Evolutionary conservation across 2,888 invertebrate species (phyloP).

Genomic region (Dioctria linearis): DNA sequence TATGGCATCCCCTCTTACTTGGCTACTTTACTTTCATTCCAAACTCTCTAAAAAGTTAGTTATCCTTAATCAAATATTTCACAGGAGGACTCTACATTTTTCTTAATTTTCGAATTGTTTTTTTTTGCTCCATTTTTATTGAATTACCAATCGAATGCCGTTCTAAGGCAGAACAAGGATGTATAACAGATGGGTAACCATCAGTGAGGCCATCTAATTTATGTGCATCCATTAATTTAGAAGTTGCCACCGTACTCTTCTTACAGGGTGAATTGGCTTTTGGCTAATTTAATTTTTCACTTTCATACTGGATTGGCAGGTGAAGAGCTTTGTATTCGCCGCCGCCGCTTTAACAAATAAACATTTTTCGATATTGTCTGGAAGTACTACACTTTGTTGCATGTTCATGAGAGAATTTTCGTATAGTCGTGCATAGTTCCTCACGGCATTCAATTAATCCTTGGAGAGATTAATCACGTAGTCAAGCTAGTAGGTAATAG

Average conservation of each 20-base stretch:
- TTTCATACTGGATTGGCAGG: neutral
- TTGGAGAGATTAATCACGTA: too few species aligned
- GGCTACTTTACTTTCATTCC: too few species aligned
- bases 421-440: neutral
- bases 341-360: neutral
- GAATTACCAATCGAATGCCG: slow-evolving; percentile 33
- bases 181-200: slow-evolving; percentile 45
- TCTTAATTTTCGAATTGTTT: too few species aligned
- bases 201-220: slow-evolving; percentile 42
- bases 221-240: slow-evolving; percentile 44
- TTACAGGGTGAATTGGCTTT: slow-evolving; percentile 16
- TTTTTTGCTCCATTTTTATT: neutral
- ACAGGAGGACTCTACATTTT: too few species aligned
- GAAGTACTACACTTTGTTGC: neutral
- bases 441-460: too few species aligned
- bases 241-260: neutral
- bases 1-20: too few species aligned
- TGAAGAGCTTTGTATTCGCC: neutral
- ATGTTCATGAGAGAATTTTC: neutral
- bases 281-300: slow-evolving; percentile 44
- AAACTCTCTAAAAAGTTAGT: too few species aligned
- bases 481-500: too few species aligned
- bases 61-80: too few species aligned
- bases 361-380: neutral
- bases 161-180: neutral